Conservation (phyloP, 2,113 vertebrate species). For the Philantomba maxwellii region DNA sequence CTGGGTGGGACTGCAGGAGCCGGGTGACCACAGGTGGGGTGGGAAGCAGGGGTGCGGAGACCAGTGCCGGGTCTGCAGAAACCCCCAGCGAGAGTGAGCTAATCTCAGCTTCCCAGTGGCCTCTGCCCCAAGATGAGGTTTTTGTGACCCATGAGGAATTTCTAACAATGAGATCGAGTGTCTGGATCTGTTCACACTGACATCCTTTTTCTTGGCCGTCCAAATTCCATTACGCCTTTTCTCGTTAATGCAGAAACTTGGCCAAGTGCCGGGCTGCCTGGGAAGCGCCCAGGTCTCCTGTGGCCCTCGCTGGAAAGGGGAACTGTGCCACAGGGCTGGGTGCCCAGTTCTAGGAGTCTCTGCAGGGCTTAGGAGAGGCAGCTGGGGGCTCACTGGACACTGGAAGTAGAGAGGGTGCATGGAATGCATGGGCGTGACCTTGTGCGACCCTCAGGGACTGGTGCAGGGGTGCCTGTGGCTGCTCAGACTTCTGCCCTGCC, state of each 20-base stretch:
- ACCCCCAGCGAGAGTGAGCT: not conserved
- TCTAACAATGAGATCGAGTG: not conserved
- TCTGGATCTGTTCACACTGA: not conserved
- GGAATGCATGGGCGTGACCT: not conserved
- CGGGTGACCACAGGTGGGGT: not conserved
- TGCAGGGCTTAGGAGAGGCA: not conserved
- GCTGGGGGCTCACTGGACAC: not conserved
- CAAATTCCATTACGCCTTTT: slow-evolving; percentile 7
- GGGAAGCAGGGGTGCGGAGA: not conserved
- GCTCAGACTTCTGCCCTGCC: not conserved
- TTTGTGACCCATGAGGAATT: not conserved
- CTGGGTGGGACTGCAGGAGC: not conserved
- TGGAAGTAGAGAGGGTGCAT: not conserved
- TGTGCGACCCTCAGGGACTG: not conserved
- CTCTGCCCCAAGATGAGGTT: not conserved
- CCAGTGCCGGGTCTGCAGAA: accelerated
- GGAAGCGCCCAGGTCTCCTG: not conserved
- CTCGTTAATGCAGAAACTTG: not conserved
- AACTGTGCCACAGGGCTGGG: not conserved
- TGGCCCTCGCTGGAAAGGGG: not conserved
- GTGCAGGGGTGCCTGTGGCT: accelerated
- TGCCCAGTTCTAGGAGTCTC: not conserved
- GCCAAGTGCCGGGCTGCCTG: not conserved
- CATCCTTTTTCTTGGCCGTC: not conserved
- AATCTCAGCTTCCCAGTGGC: not conserved